Evolutionary conservation across 1,140 invertebrate genomes (phyloP).

Genomic region (Papilio glaucus): DNA sequence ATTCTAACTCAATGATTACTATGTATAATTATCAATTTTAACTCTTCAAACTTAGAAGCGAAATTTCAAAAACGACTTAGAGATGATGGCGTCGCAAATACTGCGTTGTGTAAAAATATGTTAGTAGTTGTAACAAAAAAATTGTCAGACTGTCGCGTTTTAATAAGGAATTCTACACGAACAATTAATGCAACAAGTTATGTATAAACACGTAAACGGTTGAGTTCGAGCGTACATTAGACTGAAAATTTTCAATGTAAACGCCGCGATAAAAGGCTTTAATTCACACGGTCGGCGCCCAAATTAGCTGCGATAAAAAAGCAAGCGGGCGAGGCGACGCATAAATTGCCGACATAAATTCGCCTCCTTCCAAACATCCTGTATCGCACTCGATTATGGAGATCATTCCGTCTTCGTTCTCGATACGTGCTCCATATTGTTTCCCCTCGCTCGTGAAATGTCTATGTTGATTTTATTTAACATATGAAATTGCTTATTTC

Average conservation of each 20-base stretch:
- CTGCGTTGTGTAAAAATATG: no score
- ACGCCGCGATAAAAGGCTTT: conserved; percentile 37
- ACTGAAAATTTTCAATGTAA: conserved; percentile 31
- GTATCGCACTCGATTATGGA: conserved; percentile 56
- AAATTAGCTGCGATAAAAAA: conserved; percentile 47
- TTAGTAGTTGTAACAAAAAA: no score
- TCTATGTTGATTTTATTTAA: conserved; percentile 41
- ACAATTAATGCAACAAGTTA: conserved; percentile 36
- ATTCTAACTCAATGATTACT: no score
- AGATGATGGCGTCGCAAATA: no score
- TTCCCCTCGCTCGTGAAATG: conserved; percentile 31
- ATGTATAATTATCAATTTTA: no score
- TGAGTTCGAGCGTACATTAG: conserved; percentile 19
- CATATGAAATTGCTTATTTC: conserved; percentile 31
- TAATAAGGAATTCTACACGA: background rate
- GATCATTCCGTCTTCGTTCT: conserved; percentile 51
- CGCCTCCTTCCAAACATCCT: conserved; percentile 48
- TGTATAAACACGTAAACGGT: conserved; percentile 32
- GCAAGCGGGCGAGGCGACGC: conserved; percentile 48
- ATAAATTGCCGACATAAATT: conserved; percentile 60
- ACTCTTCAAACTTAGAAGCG: no score
- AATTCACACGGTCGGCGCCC: conserved; percentile 37
- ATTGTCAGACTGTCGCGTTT: no score
- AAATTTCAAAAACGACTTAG: no score
- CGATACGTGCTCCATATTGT: conserved; percentile 51